These are phyloP conservation scores for Cyclina sinensis DNA, from an alignment of 1,140 invertebrate genomes.

Conservation along the genomic window DNA sequence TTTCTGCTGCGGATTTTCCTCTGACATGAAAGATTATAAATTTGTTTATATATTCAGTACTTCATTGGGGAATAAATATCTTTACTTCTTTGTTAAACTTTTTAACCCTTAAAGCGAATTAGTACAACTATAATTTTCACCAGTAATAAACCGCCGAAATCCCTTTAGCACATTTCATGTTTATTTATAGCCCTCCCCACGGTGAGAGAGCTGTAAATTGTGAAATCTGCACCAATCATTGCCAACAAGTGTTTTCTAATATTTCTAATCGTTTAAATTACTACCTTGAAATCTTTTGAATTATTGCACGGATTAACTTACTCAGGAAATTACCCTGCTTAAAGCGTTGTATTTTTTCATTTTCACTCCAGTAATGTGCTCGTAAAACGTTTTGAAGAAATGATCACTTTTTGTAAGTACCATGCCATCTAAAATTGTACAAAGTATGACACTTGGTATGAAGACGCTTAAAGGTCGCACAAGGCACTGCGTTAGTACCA, in stretches of 20 bases:
- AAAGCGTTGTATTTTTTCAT: constrained; percentile 1
- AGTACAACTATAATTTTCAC: background rate
- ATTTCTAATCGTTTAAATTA: constrained; percentile 29
- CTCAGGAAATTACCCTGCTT: constrained; percentile 11
- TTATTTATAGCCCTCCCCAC: background rate
- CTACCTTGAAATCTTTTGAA: constrained; percentile 24
- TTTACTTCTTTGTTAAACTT: no score
- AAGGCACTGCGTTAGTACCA: no score
- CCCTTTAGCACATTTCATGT: constrained; percentile 42
- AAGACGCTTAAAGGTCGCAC: no score
- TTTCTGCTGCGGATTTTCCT: no score
- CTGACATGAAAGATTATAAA: no score
- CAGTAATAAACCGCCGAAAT: constrained; percentile 16
- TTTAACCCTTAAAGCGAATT: background rate
- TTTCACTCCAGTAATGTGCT: background rate
- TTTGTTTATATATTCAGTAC: no score
- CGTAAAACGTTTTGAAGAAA: constrained; percentile 13
- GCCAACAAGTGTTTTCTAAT: constrained; percentile 17
- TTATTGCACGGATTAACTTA: constrained; percentile 48
- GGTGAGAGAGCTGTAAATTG: constrained; percentile 9
- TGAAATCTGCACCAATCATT: background rate
- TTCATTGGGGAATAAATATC: no score
- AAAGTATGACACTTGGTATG: background rate
- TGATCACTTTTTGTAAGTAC: background rate
- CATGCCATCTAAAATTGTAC: background rate